Percentiles rank a stretch among this genome's conserved stretches.
phyloP scores from a whole-genome alignment of 2,113 vertebrate genomes.

The Spea bombifrons region DNA sequence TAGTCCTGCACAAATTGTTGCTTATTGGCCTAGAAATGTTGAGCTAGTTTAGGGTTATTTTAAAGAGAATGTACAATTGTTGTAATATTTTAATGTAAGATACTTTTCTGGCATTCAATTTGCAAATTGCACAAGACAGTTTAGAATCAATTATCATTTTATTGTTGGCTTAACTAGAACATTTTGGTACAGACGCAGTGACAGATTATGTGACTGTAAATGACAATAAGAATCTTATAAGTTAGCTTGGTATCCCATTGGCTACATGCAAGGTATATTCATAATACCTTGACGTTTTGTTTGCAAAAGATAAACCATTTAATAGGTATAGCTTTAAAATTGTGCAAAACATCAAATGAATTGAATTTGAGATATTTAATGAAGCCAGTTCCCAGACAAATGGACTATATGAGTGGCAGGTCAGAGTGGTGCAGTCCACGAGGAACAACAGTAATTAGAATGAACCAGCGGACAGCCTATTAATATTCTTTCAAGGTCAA shows the following conservation, averaged over 20 bases:
- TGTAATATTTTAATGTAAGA: too few relatives aligned
- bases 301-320: slow-evolving; percentile 49
- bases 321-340: slow-evolving; percentile 46
- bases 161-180: too few relatives aligned
- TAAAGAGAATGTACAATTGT: too few relatives aligned
- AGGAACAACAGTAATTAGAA: slow-evolving; percentile 63
- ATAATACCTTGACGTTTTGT: slow-evolving; percentile 40
- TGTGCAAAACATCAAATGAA: slow-evolving; percentile 59
- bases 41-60: too few relatives aligned
- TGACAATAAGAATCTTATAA: too few relatives aligned
- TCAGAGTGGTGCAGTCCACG: slow-evolving; percentile 56
- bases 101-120: too few relatives aligned
- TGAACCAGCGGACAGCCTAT: slow-evolving; percentile 54
- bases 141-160: too few relatives aligned
- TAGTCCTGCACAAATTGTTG: too few relatives aligned
- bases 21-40: too few relatives aligned
- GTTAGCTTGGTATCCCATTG: background rate
- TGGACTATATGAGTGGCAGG: slow-evolving; percentile 60
- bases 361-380: slow-evolving; percentile 70
- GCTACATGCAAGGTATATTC: background rate
- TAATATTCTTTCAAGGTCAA: slow-evolving; percentile 61
- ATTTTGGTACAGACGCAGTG: too few relatives aligned
- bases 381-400: slow-evolving; percentile 68
- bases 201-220: too few relatives aligned
- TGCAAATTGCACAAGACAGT: too few relatives aligned